Percentiles rank a stretch among this genome's conserved stretches.
Conservation (phyloP, 2,797 vertebrate species). For the Valencia hispanica region DNA sequence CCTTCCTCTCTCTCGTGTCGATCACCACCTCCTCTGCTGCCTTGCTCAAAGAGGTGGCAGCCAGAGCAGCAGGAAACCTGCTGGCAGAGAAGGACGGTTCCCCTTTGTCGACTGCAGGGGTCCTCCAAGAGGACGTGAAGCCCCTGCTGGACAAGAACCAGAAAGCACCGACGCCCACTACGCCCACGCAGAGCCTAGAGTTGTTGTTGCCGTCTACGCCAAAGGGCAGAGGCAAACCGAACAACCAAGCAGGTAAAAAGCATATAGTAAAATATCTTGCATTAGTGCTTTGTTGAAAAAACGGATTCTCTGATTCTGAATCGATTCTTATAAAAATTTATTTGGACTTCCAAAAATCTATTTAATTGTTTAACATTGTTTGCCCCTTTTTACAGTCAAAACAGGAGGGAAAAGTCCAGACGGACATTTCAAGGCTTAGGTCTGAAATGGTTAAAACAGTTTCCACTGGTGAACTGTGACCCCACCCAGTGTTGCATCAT, state of each 20-base stretch:
- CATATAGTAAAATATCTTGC: no score
- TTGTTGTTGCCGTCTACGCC: slow-evolving; percentile 91
- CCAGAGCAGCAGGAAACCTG: slow-evolving; percentile 94
- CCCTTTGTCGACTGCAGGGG: slow-evolving; percentile 55
- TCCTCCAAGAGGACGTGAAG: slow-evolving; percentile 88
- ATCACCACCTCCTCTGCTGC: slow-evolving; percentile 99
- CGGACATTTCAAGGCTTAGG: no score
- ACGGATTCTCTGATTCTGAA: no score
- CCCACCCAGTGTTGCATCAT: no score
- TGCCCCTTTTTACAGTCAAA: no score
- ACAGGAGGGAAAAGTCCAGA: no score
- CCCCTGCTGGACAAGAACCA: slow-evolving; percentile 92
- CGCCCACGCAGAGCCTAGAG: slow-evolving; percentile 88
- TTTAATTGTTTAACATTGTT: no score
- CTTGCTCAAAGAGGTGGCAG: slow-evolving; percentile 98
- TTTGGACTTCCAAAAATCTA: no score
- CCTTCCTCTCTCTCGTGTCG: slow-evolving; percentile 96
- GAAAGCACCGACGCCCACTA: slow-evolving; percentile 88
- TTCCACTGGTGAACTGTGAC: no score
- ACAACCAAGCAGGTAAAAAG: slow-evolving; percentile 93
- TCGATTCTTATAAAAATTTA: no score
- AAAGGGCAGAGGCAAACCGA: slow-evolving; percentile 91
- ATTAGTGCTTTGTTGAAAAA: no score
- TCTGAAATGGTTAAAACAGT: no score
- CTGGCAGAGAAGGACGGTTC: slow-evolving; percentile 91